Base-by-base conservation (phyloP, 2,888 invertebrate genomes). In the Desoria tigrina region DNA sequence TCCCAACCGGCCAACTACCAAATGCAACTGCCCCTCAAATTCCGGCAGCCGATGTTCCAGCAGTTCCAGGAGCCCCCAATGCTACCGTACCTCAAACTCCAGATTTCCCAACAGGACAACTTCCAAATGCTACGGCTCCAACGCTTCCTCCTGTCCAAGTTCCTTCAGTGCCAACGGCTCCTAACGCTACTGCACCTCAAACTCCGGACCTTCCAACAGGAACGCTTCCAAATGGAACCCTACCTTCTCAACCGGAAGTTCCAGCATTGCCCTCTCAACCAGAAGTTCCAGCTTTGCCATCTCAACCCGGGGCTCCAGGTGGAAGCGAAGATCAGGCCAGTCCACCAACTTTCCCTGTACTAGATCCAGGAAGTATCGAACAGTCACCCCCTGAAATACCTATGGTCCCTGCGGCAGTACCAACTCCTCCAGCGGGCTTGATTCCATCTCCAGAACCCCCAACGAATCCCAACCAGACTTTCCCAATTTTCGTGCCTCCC, bases 91-190 rank as follows among this genome's bases (percentile, higher is more conserved):
- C 27, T 66, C 73, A 27, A 11, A 69, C 21, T 7, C 69, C 68
- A 57, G 68, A 59, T 23, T 14, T 42, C 21, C 63, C 63, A 61
- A 62, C n/a, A 49, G 54, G 57, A 27, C 58, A 23, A 57, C 50
- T 45, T 21, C 32, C 42, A 53, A 37, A 49, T 39, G 64, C n/a
- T 4, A 51, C 39, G 32, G 77, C 24, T 76, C 78, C 24, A 71
- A 62, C 27, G 58, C 61, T 21, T n/a, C 32, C 55, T n/a, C 77
- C 78, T 16, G 76, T 78, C 39, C 61, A 78, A 50, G 77, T 77
- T 37, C 77, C 77, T 11, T 63, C 65, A 42, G 42, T 56, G 21
- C 42, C 65, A 11, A 57, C 63, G 0, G 54, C 57, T 32, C 51
- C 45, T n/a, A 18, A 26, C 3, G 7, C 49, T 1, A 42, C 45